Conservation (phyloP, 2,113 vertebrate species). For the Strix aluco region DNA sequence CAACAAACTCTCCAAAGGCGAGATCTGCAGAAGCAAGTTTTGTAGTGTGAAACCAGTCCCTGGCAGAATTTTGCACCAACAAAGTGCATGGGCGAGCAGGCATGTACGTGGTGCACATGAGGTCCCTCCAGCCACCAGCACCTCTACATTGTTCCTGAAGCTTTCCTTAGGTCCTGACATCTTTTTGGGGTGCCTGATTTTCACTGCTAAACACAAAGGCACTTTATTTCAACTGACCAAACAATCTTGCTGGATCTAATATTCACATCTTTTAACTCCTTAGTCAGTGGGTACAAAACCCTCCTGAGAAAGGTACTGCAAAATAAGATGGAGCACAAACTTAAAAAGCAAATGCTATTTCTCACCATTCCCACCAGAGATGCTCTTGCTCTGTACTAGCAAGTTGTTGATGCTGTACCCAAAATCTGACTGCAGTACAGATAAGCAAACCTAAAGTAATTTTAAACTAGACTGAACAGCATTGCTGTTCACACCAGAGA, state of each 20-base stretch:
- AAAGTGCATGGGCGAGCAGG: not conserved
- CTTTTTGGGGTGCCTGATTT: not conserved
- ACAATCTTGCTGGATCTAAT: not conserved
- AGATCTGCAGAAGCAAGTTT: not conserved
- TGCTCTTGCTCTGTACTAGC: not conserved
- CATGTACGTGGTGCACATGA: not conserved
- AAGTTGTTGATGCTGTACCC: not conserved
- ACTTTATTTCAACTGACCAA: not conserved
- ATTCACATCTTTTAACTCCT: not conserved
- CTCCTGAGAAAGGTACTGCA: not conserved
- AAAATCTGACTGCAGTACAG: not conserved
- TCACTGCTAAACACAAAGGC: not conserved
- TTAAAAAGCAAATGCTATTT: not conserved
- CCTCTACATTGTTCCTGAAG: not conserved
- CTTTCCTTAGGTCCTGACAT: not conserved
- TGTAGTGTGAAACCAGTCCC: not conserved
- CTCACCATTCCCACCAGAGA: not conserved
- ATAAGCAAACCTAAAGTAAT: not conserved
- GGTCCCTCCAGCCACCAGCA: not conserved
- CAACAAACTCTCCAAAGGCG: not conserved
- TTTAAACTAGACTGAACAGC: conserved; percentile 12
- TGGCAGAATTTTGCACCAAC: not conserved
- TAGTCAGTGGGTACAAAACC: not conserved
- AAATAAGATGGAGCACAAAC: not conserved
- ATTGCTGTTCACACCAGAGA: not conserved